Conservation (phyloP, 2,888 invertebrate species). For the Branchellion lobata region DNA sequence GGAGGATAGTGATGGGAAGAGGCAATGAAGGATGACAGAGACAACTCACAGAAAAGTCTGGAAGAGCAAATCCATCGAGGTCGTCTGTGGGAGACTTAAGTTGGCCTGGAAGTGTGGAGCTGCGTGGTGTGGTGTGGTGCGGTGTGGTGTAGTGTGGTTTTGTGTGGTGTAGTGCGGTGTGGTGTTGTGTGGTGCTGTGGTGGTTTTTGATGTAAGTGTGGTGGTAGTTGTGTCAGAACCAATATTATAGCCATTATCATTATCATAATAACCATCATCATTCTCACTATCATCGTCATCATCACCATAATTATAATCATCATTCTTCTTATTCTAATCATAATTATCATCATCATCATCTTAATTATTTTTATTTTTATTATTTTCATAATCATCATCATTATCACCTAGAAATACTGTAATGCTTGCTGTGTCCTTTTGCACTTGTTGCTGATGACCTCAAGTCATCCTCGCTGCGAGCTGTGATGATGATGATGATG, state of each 20-base stretch:
- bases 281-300: no score
- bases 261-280: no score
- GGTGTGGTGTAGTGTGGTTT: no score
- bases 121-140: not conserved
- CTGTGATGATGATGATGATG: not conserved
- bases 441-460: conserved; percentile 34
- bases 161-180: no score
- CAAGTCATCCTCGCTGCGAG: conserved; percentile 40
- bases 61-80: conserved; percentile 58
- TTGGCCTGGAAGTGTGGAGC: conserved; percentile 20
- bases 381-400: not conserved
- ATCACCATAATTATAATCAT: no score
- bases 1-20: no score
- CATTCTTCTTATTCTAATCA: not conserved
- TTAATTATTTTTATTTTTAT: not conserved
- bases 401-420: conserved; percentile 34
- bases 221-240: no score
- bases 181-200: no score
- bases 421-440: conserved; percentile 10
- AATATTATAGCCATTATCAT: no score
- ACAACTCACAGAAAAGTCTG: conserved; percentile 57
- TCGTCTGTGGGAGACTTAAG: conserved; percentile 44
- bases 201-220: no score
- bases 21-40: no score
- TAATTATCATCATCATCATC: conserved; percentile 1